Percentiles rank a stretch among this genome's conserved stretches.
phyloP scores from a whole-genome alignment of 2,797 vertebrate species.

The Characodon lateralis region DNA sequence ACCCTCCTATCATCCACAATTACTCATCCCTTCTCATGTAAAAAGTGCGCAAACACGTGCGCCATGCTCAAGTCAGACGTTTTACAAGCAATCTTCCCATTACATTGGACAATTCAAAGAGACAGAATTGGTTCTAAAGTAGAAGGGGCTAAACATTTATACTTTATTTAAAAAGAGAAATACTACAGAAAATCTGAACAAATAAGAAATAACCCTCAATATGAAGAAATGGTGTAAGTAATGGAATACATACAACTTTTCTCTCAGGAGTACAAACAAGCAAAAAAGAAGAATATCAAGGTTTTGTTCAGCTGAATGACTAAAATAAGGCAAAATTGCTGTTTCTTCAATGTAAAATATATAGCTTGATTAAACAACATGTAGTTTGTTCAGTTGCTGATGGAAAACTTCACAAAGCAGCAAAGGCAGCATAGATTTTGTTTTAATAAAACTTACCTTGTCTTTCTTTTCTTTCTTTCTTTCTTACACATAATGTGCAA shows the following conservation, averaged over 20 bases:
- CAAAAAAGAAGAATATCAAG: neutral
- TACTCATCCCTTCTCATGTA: conserved; percentile 23
- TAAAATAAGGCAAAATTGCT: neutral
- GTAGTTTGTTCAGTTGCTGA: neutral
- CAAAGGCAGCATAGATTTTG: neutral
- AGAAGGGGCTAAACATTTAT: neutral
- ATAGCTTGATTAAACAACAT: neutral
- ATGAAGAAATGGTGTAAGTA: neutral
- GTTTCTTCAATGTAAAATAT: neutral
- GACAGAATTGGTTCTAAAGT: neutral
- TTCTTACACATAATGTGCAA: neutral
- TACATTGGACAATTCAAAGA: neutral
- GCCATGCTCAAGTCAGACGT: neutral
- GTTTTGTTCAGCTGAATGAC: neutral
- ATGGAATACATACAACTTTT: neutral
- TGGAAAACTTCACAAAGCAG: neutral
- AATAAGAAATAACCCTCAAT: neutral
- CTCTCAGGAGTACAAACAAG: neutral
- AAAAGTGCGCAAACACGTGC: conserved; percentile 11
- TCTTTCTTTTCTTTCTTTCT: neutral
- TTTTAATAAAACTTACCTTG: neutral
- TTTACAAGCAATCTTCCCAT: neutral
- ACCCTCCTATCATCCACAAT: conserved; percentile 48
- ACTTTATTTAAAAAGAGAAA: neutral
- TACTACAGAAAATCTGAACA: neutral